Conservation (phyloP, 1,140 invertebrate species). For the Leptonema lineaticorne region DNA sequence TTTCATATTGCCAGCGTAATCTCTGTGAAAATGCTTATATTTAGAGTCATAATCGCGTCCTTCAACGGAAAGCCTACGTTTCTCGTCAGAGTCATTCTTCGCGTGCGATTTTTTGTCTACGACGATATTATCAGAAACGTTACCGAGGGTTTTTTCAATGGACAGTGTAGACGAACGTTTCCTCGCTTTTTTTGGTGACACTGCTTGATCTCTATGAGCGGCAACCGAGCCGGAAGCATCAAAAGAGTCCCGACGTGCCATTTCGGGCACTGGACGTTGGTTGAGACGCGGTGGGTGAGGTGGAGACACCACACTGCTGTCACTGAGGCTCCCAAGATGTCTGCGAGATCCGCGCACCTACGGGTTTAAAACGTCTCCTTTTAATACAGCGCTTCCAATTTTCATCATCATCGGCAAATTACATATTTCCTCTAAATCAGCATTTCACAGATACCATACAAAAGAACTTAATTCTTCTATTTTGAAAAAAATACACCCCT, state of each 20-base stretch:
- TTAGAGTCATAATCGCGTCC: constrained; percentile 4
- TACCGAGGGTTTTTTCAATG: not conserved
- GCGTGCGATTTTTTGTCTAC: not conserved
- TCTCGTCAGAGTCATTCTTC: not conserved
- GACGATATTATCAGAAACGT: not conserved
- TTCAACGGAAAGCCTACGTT: not conserved
- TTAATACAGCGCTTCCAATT: constrained; percentile 31
- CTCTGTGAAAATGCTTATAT: constrained; percentile 14
- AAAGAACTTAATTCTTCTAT: constrained; percentile 11
- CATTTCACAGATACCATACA: constrained; percentile 19
- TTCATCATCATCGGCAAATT: not conserved
- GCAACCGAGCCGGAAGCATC: not conserved
- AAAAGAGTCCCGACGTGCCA: not conserved
- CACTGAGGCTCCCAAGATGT: constrained; percentile 21
- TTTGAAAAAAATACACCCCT: not conserved
- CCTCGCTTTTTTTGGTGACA: not conserved
- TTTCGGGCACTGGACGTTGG: not conserved
- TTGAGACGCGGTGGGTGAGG: not conserved
- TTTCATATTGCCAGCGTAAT: not conserved
- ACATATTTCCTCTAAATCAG: constrained; percentile 6
- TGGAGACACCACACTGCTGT: constrained; percentile 13
- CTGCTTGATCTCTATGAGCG: not conserved
- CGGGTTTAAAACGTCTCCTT: constrained; percentile 32
- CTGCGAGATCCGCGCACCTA: constrained; percentile 32
- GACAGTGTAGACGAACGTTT: constrained; percentile 8